Conservation (phyloP, 2,888 invertebrate genomes). For the Apoderus coryli region DNA sequence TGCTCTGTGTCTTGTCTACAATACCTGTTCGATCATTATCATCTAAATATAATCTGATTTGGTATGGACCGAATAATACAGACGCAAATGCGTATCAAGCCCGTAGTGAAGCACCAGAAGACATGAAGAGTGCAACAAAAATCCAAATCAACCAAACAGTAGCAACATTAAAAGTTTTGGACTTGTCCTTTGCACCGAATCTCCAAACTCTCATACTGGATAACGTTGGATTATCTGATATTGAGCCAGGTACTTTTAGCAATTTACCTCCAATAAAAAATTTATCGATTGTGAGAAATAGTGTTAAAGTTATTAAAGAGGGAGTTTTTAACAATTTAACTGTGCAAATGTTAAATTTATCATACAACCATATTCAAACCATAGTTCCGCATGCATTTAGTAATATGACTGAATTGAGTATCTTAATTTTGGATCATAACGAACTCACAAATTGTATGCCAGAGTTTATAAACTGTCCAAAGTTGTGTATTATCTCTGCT, state of each 20-base stretch:
- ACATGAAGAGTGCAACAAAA: conserved; percentile 18
- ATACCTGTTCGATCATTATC: too few species aligned
- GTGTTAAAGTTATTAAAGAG: conserved; percentile 19
- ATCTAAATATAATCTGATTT: conserved; percentile 19
- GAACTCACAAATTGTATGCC: conserved; percentile 20
- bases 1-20: too few species aligned
- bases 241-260: conserved; percentile 20
- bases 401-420: conserved; percentile 20
- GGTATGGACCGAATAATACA: conserved; percentile 17
- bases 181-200: conserved; percentile 20
- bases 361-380: conserved; percentile 20
- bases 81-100: conserved; percentile 18
- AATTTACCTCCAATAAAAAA: conserved; percentile 18
- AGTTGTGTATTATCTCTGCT: conserved; percentile 19
- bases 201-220: conserved; percentile 19
- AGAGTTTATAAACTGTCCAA: conserved; percentile 22
- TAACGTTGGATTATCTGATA: conserved; percentile 20
- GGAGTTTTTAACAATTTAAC: conserved; percentile 21
- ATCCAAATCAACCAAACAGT: conserved; percentile 22
- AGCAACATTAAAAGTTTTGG: conserved; percentile 19
- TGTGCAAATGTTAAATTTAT: conserved; percentile 21
- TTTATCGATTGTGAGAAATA: conserved; percentile 21
- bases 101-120: conserved; percentile 18
- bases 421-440: conserved; percentile 22
- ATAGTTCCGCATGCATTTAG: conserved; percentile 22